These are phyloP conservation scores for Neosalanx taihuensis DNA, from an alignment of 2,797 vertebrate species.

Conservation along the genomic window DNA sequence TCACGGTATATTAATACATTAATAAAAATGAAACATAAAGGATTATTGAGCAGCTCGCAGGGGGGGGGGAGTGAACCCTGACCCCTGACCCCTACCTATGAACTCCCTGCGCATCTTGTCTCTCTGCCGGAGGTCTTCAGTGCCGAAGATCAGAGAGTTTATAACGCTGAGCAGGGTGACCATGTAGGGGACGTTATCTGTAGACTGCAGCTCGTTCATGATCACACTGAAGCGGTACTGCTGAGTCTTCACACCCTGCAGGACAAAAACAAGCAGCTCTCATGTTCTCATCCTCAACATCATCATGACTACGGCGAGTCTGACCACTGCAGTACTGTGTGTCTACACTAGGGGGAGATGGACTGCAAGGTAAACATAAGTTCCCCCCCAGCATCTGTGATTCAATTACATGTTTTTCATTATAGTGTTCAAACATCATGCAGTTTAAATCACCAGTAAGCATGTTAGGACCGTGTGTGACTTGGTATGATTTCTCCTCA, in stretches of 20 bases:
- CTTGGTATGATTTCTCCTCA: too few species aligned
- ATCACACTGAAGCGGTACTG: constrained; percentile 97
- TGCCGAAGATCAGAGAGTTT: constrained; percentile 91
- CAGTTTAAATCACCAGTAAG: too few species aligned
- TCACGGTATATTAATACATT: too few species aligned
- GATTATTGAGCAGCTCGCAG: constrained; percentile 8
- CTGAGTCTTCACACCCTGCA: constrained; percentile 85
- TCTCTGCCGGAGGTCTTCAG: constrained; percentile 83
- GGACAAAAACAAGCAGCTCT: constrained; percentile 17
- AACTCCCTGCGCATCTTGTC: constrained; percentile 92
- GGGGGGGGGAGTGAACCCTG: constrained; percentile 11
- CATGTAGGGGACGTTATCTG: constrained; percentile 91
- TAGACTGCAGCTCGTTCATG: constrained; percentile 87
- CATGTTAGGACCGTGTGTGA: too few species aligned
- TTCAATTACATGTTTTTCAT: neutral
- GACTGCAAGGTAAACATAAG: neutral
- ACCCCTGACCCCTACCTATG: constrained; percentile 73
- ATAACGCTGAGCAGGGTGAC: constrained; percentile 91
- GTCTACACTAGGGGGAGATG: constrained; percentile 31
- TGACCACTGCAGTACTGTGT: constrained; percentile 12
- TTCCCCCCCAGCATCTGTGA: neutral
- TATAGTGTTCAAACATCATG: neutral
- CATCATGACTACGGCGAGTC: neutral
- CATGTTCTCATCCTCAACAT: neutral
- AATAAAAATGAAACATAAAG: too few species aligned